phyloP scores from a whole-genome alignment of 2,888 invertebrate species.

The Phengaris arion region DNA sequence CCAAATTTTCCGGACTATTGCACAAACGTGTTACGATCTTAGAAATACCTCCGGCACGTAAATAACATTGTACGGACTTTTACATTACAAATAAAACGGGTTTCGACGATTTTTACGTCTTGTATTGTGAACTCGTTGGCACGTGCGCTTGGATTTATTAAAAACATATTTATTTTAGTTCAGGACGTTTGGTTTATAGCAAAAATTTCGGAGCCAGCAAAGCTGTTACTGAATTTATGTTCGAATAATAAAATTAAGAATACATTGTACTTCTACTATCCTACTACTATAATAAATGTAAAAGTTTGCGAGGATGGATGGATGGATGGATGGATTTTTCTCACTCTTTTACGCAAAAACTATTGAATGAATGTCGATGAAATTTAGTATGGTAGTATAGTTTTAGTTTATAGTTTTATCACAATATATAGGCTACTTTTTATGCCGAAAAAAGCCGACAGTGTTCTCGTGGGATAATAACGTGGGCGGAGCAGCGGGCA shows the following conservation, averaged over 20 bases:
- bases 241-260: background rate
- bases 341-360: too few species aligned
- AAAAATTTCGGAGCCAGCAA: background rate
- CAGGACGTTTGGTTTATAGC: constrained; percentile 1
- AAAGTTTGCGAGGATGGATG: too few species aligned
- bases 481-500: too few species aligned
- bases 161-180: background rate
- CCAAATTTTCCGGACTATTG: constrained; percentile 51
- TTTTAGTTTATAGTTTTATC: too few species aligned
- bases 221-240: constrained; percentile 17
- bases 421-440: too few species aligned
- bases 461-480: too few species aligned
- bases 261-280: background rate
- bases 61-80: constrained; percentile 37
- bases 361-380: too few species aligned
- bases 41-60: constrained; percentile 42
- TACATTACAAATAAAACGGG: constrained; percentile 33
- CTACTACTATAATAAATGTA: too few species aligned
- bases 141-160: background rate
- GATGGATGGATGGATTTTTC: too few species aligned
- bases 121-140: constrained; percentile 8
- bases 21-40: constrained; percentile 43
- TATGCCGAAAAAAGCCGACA: too few species aligned
- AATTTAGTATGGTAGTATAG: background rate
- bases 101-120: constrained; percentile 12